Evolutionary conservation across 2,888 invertebrate species (phyloP).

Genomic region (Cremastinae sp.): DNA sequence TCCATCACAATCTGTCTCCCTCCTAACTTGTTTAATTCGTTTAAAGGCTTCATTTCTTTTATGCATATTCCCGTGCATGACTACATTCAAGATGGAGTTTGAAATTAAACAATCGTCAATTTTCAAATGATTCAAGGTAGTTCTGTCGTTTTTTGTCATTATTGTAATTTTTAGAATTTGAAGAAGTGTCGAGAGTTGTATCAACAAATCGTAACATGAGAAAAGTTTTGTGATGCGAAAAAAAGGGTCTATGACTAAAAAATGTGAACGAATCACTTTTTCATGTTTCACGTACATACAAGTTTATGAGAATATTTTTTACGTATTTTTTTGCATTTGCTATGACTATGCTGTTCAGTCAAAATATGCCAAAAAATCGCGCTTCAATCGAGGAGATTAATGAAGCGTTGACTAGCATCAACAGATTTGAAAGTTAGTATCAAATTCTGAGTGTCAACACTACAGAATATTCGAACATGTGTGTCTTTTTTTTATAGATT

Average conservation of each 20-base stretch:
- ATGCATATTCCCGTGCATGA: slow-evolving; percentile 40
- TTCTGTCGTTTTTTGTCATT: no score
- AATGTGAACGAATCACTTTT: no score
- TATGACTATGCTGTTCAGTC: background rate
- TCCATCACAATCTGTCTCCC: slow-evolving; percentile 23
- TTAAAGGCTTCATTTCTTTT: slow-evolving; percentile 22
- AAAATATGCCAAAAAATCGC: slow-evolving; percentile 16
- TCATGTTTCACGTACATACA: no score
- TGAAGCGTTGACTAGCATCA: slow-evolving; percentile 6
- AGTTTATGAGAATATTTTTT: no score
- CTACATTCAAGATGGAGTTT: slow-evolving; percentile 24
- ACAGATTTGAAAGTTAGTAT: slow-evolving; percentile 10
- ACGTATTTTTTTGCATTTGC: background rate
- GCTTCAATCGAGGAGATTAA: slow-evolving; percentile 1
- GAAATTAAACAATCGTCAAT: slow-evolving; percentile 35
- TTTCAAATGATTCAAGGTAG: no score
- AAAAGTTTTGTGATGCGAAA: no score
- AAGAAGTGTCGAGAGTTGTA: no score
- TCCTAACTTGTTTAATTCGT: slow-evolving; percentile 21
- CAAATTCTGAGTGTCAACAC: slow-evolving; percentile 5
- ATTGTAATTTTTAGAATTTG: no score
- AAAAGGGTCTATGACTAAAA: no score
- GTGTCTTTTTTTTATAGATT: slow-evolving; percentile 11
- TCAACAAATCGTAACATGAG: no score
- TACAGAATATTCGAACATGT: slow-evolving; percentile 30